Base-by-base conservation (phyloP, 2,797 vertebrate species). In the Phoxinus dragarum region DNA sequence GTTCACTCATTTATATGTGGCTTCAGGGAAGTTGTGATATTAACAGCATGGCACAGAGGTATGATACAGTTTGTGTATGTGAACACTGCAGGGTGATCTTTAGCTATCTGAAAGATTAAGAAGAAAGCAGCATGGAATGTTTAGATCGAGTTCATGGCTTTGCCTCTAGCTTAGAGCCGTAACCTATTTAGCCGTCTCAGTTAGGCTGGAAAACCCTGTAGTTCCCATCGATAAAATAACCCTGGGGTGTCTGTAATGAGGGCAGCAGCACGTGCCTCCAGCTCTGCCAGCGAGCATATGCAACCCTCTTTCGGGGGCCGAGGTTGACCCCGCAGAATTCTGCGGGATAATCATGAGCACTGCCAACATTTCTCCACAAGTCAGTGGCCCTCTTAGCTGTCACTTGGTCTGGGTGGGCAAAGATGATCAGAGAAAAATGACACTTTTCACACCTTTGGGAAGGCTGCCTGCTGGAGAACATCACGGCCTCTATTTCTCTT, bases 241-340 rank as follows among this genome's bases (percentile, higher is more conserved):
- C 89, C 88, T 85, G 83, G 85, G 74, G 67, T 87, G 66, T 59
- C 11, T 89, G 67, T 91, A 92, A 90, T 87, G 87, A 91, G 91
- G 86, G 85, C 89, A 91, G 49, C 31, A 82, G 67, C 42, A 86
- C 73, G 87, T 82, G 82, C 84, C 71, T 85, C 17, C 4, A 80
- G 86, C 82, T 66, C 66, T 79, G 74, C 78, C 56, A 86, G 79
- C 12, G 78, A 90, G 84, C 83, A 77, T 84, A 86, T 88, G 84
- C 85, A 85, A 75, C 88, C 66, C 78, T 89, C 85, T 87, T 88
- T 86, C 68, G 80, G 86, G 87, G 71, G 40, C 54, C 74, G 84
- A 85, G 84, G 47, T 86, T 82, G 79, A 73, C 61, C 79, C 77
- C 78, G 44, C 69, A 44, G 40, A 66, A 56, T 74, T 77, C 86